Percentiles rank a stretch among this genome's conserved stretches.
Evolutionary conservation across 2,113 vertebrate species (phyloP).

Genomic region (Cervus canadensis): DNA sequence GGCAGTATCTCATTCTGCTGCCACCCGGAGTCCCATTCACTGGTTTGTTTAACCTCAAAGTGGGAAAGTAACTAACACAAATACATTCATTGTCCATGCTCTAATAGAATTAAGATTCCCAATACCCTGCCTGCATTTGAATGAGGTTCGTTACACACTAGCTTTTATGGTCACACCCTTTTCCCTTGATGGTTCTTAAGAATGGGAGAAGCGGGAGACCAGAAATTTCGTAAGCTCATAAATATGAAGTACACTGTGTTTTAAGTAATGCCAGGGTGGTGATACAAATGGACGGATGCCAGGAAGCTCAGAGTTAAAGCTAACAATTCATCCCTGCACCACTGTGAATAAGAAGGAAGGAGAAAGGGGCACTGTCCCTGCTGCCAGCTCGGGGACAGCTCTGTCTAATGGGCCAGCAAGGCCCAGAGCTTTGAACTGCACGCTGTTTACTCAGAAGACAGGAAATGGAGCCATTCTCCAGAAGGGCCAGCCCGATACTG

Average conservation of each 20-base stretch:
- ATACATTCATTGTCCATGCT: conserved; percentile 71
- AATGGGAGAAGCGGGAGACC: conserved; percentile 57
- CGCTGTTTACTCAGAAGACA: conserved; percentile 43
- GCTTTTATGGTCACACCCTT: conserved; percentile 64
- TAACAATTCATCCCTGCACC: conserved; percentile 28
- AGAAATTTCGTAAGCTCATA: conserved; percentile 72
- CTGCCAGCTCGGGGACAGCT: conserved; percentile 15
- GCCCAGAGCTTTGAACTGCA: conserved; percentile 45
- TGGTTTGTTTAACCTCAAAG: conserved; percentile 77
- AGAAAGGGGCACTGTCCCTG: conserved; percentile 32
- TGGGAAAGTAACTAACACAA: conserved; percentile 75
- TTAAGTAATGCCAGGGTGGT: conserved; percentile 68
- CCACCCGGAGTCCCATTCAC: conserved; percentile 74
- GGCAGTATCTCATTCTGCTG: conserved; percentile 66
- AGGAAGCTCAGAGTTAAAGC: conserved; percentile 60
- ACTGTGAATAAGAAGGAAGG: conserved; percentile 55
- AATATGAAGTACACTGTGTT: conserved; percentile 57
- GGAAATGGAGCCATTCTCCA: conserved; percentile 38
- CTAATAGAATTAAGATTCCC: conserved; percentile 77
- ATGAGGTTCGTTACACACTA: conserved; percentile 62
- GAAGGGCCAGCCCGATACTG: neutral
- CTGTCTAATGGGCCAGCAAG: neutral
- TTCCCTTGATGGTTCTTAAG: conserved; percentile 59
- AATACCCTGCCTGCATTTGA: conserved; percentile 70
- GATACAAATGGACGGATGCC: conserved; percentile 59